These are phyloP conservation scores for Kuschelorhynchus macadamiae DNA, from an alignment of 2,888 invertebrate genomes.

Conservation along the genomic window DNA sequence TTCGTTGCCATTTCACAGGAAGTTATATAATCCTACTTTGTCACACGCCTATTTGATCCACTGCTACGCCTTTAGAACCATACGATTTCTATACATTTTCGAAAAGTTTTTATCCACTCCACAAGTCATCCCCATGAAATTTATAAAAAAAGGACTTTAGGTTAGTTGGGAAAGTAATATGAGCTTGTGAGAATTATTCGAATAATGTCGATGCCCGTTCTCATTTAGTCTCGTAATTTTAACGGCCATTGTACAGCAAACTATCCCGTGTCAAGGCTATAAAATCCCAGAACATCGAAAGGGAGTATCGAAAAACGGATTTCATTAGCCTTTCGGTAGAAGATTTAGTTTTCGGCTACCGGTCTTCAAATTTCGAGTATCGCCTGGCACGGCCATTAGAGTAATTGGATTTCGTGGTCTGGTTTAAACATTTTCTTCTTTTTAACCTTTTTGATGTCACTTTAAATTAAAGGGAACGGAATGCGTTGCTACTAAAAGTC, in stretches of 20 bases:
- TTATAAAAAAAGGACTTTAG: too few species aligned
- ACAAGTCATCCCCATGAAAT: too few species aligned
- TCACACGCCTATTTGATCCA: too few species aligned
- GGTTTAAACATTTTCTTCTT: constrained; percentile 20
- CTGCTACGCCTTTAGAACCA: too few species aligned
- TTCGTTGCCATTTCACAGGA: too few species aligned
- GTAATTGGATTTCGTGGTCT: constrained; percentile 44
- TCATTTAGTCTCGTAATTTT: constrained; percentile 10
- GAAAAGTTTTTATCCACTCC: too few species aligned
- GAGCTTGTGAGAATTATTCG: not conserved
- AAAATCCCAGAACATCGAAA: constrained; percentile 61
- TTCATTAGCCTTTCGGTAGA: constrained; percentile 44
- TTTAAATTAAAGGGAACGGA: constrained; percentile 17
- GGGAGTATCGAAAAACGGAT: constrained; percentile 60
- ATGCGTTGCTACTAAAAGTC: too few species aligned
- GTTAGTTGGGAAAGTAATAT: too few species aligned
- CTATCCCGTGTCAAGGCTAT: constrained; percentile 33
- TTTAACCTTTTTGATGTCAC: not conserved
- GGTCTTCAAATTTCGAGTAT: constrained; percentile 40
- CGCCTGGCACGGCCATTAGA: constrained; percentile 36
- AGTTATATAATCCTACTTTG: too few species aligned
- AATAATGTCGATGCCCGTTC: not conserved
- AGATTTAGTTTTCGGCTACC: constrained; percentile 43
- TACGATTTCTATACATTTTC: too few species aligned
- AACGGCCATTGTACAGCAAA: constrained; percentile 20